A percentile compares a stretch with the other conserved stretches of the same genome.
Evolutionary conservation across 2,797 vertebrate species (phyloP).

Genomic region (Epinephelus awoara): DNA sequence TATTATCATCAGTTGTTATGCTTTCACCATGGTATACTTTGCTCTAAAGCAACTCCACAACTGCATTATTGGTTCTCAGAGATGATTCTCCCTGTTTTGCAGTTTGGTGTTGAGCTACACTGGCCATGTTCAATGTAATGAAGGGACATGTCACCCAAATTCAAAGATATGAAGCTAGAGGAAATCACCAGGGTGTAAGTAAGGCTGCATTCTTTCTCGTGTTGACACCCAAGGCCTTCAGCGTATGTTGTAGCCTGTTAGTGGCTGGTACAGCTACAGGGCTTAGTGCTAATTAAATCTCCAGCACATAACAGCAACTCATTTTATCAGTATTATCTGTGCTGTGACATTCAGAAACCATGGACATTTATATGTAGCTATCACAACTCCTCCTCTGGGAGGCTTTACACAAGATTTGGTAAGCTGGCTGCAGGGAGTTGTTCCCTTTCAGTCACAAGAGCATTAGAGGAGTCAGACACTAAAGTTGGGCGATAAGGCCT

Average conservation of each 20-base stretch:
- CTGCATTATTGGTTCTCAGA: background rate
- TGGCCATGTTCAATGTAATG: background rate
- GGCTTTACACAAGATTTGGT: conserved; percentile 26
- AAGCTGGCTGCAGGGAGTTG: conserved; percentile 31
- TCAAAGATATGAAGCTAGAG: background rate
- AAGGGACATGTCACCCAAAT: background rate
- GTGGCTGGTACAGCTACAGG: background rate
- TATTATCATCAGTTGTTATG: background rate
- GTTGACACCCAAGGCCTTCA: background rate
- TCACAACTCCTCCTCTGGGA: conserved; percentile 10
- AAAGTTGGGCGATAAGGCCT: conserved; percentile 8
- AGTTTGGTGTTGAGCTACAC: background rate
- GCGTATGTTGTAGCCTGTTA: background rate
- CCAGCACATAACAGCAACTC: conserved; percentile 1
- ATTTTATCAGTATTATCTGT: conserved; percentile 25
- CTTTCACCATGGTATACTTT: background rate
- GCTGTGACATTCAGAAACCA: conserved; percentile 6
- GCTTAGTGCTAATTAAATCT: conserved; percentile 26
- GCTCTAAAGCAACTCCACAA: background rate
- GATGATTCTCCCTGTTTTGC: background rate
- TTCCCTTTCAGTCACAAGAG: conserved; percentile 24
- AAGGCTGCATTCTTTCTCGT: conserved; percentile 5
- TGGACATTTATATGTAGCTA: conserved; percentile 20
- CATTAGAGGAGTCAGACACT: conserved; percentile 19
- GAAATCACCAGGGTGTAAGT: background rate